Percentiles rank a stretch among this genome's conserved stretches.
Conservation (phyloP, 2,888 invertebrate genomes). For the Drosophila suboccidentalis region DNA sequence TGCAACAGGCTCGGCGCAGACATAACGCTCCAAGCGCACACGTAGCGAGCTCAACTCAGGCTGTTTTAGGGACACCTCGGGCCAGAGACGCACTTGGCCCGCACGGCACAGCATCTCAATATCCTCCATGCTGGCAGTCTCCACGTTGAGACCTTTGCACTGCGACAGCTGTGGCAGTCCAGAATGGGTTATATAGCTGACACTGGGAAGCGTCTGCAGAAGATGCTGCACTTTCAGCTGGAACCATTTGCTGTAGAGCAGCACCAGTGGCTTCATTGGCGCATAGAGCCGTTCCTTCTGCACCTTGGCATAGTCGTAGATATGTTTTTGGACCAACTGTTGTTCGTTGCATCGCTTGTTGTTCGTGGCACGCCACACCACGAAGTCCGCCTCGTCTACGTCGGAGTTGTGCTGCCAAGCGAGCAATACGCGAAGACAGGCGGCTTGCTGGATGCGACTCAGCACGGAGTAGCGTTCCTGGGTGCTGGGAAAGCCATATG, state of each 20-base stretch:
- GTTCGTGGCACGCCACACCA: conserved; percentile 54
- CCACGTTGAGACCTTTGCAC: conserved; percentile 52
- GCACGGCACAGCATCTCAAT: conserved; percentile 49
- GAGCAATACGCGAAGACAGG: conserved; percentile 69
- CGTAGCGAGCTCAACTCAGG: conserved; percentile 53
- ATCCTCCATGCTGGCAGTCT: conserved; percentile 54
- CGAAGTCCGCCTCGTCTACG: conserved; percentile 58
- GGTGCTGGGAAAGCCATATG: conserved; percentile 58
- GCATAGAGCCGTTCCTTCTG: conserved; percentile 67
- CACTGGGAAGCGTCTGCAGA: conserved; percentile 34
- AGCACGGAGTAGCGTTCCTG: conserved; percentile 55
- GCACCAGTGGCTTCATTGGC: conserved; percentile 58
- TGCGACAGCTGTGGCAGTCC: conserved; percentile 77
- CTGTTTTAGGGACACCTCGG: conserved; percentile 12
- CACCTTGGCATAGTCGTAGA: conserved; percentile 55
- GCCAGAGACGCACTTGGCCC: conserved; percentile 45
- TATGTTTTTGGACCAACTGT: conserved; percentile 59
- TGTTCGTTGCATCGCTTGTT: conserved; percentile 62
- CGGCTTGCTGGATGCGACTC: conserved; percentile 61
- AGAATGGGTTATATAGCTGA: conserved; percentile 65
- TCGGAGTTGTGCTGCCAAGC: conserved; percentile 47
- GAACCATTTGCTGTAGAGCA: conserved; percentile 71
- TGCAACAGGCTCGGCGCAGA: conserved; percentile 6
- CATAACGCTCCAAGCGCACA: conserved; percentile 58
- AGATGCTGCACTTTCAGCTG: conserved; percentile 31